phyloP scores from a whole-genome alignment of 2,888 invertebrate genomes.

The Mythimna lalbum region DNA sequence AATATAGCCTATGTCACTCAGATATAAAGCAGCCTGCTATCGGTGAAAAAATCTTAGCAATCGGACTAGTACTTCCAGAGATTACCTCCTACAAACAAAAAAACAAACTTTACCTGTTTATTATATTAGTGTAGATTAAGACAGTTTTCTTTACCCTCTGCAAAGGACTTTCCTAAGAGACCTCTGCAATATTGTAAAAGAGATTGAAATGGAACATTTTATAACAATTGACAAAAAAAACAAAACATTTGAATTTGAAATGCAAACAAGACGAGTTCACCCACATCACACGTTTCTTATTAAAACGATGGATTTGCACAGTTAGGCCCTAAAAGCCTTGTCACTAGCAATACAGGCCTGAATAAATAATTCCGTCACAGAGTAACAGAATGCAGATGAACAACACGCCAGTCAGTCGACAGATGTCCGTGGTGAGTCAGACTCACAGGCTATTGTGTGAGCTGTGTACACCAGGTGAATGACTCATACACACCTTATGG shows the following conservation, averaged over 20 bases:
- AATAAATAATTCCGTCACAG: conserved; percentile 51
- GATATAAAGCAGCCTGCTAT: too few species aligned
- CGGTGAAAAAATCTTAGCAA: too few species aligned
- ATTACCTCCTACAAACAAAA: too few species aligned
- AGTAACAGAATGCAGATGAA: conserved; percentile 48
- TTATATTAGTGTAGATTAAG: too few species aligned
- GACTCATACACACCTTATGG: conserved; percentile 60
- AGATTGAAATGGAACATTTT: neutral
- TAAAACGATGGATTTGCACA: conserved; percentile 33
- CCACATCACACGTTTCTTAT: conserved; percentile 12
- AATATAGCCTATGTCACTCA: too few species aligned
- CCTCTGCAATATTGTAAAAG: neutral
- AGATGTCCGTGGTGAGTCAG: conserved; percentile 62
- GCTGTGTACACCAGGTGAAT: conserved; percentile 56
- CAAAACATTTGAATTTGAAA: conserved; percentile 11
- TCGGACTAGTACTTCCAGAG: too few species aligned
- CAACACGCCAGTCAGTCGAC: conserved; percentile 41
- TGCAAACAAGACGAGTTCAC: conserved; percentile 13
- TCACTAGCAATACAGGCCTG: conserved; percentile 24
- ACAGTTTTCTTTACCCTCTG: neutral
- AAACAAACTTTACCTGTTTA: too few species aligned
- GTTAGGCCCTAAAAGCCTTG: conserved; percentile 11
- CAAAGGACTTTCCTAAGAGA: neutral
- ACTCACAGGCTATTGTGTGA: conserved; percentile 50
- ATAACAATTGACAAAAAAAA: conserved; percentile 17